Percentiles rank a stretch among this genome's conserved stretches.
Evolutionary conservation across 2,797 vertebrate species (phyloP).

Genomic region (Yasuhikotakia modesta): DNA sequence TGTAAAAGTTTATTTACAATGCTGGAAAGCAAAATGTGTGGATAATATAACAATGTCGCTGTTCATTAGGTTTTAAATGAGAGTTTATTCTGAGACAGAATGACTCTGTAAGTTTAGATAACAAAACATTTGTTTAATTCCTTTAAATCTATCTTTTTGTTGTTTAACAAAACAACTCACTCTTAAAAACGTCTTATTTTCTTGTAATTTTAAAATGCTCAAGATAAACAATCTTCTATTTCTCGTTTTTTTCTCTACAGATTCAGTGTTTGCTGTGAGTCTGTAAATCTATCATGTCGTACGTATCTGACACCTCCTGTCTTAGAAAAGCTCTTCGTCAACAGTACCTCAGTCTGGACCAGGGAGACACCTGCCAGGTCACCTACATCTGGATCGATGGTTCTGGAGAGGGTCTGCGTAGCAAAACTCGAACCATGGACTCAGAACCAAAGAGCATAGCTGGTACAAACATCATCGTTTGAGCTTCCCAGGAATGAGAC

Average conservation of each 20-base stretch:
- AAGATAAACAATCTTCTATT: not conserved
- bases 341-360: constrained; percentile 83
- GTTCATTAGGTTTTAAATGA: too few relatives aligned
- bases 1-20: too few relatives aligned
- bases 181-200: not conserved
- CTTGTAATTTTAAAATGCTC: too few relatives aligned
- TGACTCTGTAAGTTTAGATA: too few relatives aligned
- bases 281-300: constrained; percentile 66
- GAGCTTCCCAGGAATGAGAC: too few relatives aligned
- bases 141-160: too few relatives aligned
- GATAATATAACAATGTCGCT: too few relatives aligned
- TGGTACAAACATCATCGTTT: constrained; percentile 67
- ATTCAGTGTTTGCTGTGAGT: constrained; percentile 4
- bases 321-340: constrained; percentile 81
- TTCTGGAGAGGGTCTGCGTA: constrained; percentile 81
- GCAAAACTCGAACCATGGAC: constrained; percentile 83
- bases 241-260: not conserved
- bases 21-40: too few relatives aligned
- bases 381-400: constrained; percentile 90
- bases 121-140: too few relatives aligned
- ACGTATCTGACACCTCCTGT: constrained; percentile 77
- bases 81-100: too few relatives aligned
- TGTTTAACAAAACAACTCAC: too few relatives aligned
- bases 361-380: constrained; percentile 76
- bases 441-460: constrained; percentile 75